phyloP scores from a whole-genome alignment of 1,140 invertebrate species.

The Tribolium castaneum region DNA sequence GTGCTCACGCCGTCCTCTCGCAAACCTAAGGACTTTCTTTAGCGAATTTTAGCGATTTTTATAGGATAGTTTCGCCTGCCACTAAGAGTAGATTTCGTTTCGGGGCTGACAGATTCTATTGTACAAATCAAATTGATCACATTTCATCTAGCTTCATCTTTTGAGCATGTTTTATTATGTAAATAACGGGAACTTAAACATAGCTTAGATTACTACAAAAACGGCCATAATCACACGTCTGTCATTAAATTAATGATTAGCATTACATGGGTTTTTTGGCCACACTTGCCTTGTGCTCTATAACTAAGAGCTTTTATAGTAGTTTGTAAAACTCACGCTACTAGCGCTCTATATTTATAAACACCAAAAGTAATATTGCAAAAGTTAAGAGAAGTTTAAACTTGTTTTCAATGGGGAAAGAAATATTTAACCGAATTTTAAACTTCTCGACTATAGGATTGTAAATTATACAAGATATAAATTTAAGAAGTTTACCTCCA shows the following conservation, averaged over 20 bases:
- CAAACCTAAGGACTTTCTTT: constrained; percentile 60
- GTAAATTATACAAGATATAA: background rate
- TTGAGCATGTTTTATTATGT: background rate
- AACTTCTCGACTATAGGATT: constrained; percentile 6
- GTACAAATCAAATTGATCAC: constrained; percentile 17
- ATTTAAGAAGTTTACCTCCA: background rate
- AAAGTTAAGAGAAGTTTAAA: constrained; percentile 19
- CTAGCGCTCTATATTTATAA: constrained; percentile 18
- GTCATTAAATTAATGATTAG: constrained; percentile 21
- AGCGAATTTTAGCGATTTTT: constrained; percentile 42
- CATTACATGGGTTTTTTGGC: constrained; percentile 23
- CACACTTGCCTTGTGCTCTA: constrained; percentile 33
- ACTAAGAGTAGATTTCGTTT: background rate
- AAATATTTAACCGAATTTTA: constrained; percentile 11
- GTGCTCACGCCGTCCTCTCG: constrained; percentile 59
- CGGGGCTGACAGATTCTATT: background rate
- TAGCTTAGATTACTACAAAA: constrained; percentile 13
- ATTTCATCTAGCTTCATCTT: constrained; percentile 2
- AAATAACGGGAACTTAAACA: background rate
- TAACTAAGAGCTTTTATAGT: constrained; percentile 11
- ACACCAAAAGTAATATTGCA: constrained; percentile 27
- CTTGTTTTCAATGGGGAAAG: background rate
- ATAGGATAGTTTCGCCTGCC: constrained; percentile 27
- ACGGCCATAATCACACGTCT: constrained; percentile 10
- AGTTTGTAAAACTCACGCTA: constrained; percentile 25